Evolutionary conservation across 2,888 invertebrate species (phyloP), one percentile per base, ranked within the genome.

Genomic region (Stenolophus ochropezus): DNA sequence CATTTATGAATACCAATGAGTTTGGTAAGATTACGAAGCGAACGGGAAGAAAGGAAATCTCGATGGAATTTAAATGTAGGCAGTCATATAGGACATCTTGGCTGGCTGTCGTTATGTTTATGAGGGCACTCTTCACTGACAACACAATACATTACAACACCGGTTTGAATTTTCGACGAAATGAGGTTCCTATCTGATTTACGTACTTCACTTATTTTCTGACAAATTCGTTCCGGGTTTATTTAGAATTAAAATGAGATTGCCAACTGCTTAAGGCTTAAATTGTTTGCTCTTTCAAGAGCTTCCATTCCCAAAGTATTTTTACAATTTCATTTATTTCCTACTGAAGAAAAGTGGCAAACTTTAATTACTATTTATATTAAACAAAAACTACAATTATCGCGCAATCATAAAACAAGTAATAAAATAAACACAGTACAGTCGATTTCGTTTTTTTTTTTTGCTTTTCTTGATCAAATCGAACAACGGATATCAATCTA

Each of bases 1-100:
- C 56, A 80, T 80, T 71, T 80, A 73, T 80, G 80, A 80, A 80
- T 80, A 80, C 21, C 80, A 80, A 80, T 80, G 80, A 80, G 56
- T 80, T 71, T 56, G 69, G 11, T 18, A 65, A 78, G 78, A 78
- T 78, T 78, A 78, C 73, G 73, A 23, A 73, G 23, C 49, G 73
- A 49, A 23, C 20, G 42, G 33, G 18, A 14, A 2, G 33, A 33
- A 14, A 33, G 18, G 18, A 33, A 33, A 69, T 69, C 65, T 69
- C 65, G 65, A 42, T 69, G 65, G 65, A 69, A 69, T 69, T 69
- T 69, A 42, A 69, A 69, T 69, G 65, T 69, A 69, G 65, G 65
- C 65, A 69, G 33, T 27, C 65, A 69, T 69, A 69, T 69, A 69
- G 42, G 65, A 69, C 65, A 69, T 69, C 33, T 69, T 69, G 8